Evolutionary conservation across 2,888 invertebrate genomes (phyloP), one percentile per base, ranked within the genome.

Genomic region (Drosophila ezoana): DNA sequence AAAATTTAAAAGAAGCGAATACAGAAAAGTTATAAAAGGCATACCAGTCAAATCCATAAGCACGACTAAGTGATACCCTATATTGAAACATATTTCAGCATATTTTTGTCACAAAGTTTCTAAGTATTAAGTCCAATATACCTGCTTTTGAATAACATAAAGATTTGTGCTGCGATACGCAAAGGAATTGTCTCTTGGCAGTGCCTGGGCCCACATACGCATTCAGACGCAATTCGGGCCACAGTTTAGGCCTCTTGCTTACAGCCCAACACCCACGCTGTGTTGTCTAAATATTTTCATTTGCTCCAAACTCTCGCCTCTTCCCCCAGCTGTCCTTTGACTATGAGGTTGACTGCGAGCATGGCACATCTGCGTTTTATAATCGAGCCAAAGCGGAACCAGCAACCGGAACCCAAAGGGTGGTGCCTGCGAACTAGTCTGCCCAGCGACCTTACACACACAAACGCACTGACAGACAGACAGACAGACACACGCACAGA

Each of bases 311-410:
- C 11, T 14, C 40, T 35, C 14, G 6, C 8, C 13, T n/a, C 8
- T 5, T 2, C 32, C 6, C 18, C 11, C n/a, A 9, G 16, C 28
- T 20, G 37, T 20, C n/a, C 43, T 60, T 64, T 53, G 35, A 44
- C 35, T 35, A 14, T 28, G 48, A 52, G 38, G 52, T 28, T 54
- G 54, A 51, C 45, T 33, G 10, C n/a, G 49, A 37, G 49, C 11
- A 28, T 67, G 79, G 75, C 84, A 72, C 86, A 88, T 83, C 86
- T 88, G 89, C 69, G 74, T 69, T 88, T 86, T 83, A 83, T 79
- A 88, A 83, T 83, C 85, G 77, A 68, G 79, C 69, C 67, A 47
- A 61, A 70, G 64, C 70, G 65, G 47, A 61, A 63, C 58, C 75
- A 41, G 37, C 54, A 35, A 52, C 44, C 38, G 45, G 54, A 74